These are phyloP conservation scores for Ceuthmochares aereus DNA, from an alignment of 2,113 vertebrate species.

Conservation along the genomic window DNA sequence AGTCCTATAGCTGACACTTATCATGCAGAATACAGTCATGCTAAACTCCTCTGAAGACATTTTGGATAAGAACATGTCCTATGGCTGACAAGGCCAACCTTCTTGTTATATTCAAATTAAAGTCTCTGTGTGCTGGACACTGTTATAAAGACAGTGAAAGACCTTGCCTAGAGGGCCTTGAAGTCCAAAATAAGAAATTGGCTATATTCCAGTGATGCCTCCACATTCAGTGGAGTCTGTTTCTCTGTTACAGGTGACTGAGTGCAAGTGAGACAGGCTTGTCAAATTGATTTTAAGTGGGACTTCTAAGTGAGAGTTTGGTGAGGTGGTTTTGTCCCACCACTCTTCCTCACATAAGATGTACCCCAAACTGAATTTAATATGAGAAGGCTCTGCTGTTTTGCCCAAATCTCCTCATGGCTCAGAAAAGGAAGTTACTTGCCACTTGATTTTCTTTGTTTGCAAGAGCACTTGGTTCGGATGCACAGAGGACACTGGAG, in stretches of 20 bases:
- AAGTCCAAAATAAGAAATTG: background rate
- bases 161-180: background rate
- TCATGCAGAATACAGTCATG: background rate
- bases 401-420: background rate
- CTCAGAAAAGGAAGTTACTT: background rate
- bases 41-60: background rate
- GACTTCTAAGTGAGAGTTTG: background rate
- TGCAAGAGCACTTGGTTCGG: background rate
- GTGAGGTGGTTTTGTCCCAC: background rate
- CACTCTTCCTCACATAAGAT: background rate
- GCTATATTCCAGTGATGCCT: background rate
- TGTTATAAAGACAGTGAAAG: background rate
- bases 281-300: background rate
- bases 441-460: background rate
- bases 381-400: background rate
- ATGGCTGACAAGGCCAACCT: background rate
- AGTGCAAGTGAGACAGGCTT: background rate
- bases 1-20: background rate
- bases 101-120: background rate
- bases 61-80: background rate
- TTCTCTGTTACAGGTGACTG: background rate
- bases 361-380: background rate
- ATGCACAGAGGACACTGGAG: background rate
- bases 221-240: background rate
- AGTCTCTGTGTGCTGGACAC: background rate